phyloP scores from a whole-genome alignment of 2,113 vertebrate genomes.

The Crotophaga sulcirostris region DNA sequence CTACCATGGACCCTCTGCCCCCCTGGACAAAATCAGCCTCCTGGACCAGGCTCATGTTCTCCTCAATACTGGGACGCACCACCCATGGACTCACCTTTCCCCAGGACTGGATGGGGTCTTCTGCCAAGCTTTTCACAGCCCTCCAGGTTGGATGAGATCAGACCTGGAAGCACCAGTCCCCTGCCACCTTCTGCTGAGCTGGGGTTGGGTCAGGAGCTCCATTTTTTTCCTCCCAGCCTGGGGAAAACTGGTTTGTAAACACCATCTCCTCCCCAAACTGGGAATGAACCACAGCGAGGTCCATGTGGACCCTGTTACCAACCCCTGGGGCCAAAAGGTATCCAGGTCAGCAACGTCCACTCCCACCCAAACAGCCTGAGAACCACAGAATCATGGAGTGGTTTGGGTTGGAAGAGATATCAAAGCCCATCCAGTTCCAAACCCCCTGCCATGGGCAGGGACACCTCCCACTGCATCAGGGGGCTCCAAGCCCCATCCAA shows the following conservation, averaged over 20 bases:
- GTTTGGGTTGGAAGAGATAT: too few relatives aligned
- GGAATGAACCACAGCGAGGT: background rate
- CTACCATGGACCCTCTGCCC: background rate
- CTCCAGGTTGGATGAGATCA: background rate
- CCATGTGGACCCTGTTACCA: background rate
- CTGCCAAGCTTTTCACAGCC: background rate
- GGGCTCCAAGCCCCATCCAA: too few relatives aligned
- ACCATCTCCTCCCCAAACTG: background rate
- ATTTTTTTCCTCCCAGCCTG: background rate
- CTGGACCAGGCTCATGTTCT: background rate
- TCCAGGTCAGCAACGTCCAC: background rate
- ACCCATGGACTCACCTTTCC: background rate
- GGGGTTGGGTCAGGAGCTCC: background rate
- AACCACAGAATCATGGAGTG: too few relatives aligned
- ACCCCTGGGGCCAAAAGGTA: too few relatives aligned
- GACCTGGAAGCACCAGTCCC: background rate
- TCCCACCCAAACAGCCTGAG: background rate
- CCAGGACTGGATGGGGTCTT: background rate
- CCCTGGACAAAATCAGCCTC: background rate
- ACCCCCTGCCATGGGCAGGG: too few relatives aligned
- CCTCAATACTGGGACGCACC: background rate
- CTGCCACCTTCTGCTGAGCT: background rate
- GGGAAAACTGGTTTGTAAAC: background rate
- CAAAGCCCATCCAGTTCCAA: too few relatives aligned
- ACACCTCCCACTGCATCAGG: too few relatives aligned